Percentiles rank a stretch among this genome's conserved stretches.
Evolutionary conservation across 2,797 vertebrate species (phyloP).

Genomic region (Sylvilagus floridanus): DNA sequence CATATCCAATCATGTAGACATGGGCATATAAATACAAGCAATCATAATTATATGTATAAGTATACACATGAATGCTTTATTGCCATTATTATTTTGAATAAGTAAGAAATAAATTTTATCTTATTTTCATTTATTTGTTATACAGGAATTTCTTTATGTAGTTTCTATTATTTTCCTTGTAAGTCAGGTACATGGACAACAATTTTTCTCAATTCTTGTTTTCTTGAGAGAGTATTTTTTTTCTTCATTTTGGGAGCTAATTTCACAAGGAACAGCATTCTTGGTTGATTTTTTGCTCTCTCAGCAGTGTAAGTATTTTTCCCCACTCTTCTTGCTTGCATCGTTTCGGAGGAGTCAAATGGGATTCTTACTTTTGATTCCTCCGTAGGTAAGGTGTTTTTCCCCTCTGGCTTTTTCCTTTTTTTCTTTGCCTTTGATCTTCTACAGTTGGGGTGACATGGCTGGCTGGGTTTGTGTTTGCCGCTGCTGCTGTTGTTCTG

Average conservation of each 20-base stretch:
- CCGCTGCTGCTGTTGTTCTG: not conserved
- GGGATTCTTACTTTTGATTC: slow-evolving; percentile 10
- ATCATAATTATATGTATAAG: too few species aligned
- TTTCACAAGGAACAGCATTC: not conserved
- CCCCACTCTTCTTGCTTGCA: not conserved
- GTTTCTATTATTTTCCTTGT: too few species aligned
- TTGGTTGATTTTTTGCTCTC: not conserved
- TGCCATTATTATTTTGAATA: too few species aligned
- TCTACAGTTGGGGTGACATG: not conserved
- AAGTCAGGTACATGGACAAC: too few species aligned
- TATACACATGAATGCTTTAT: too few species aligned
- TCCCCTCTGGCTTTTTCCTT: not conserved
- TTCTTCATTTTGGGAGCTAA: not conserved
- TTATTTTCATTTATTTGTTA: not conserved
- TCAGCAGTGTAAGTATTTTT: not conserved
- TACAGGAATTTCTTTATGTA: not conserved
- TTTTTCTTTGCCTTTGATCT: not conserved
- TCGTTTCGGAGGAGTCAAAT: not conserved
- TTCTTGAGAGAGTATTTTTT: not conserved
- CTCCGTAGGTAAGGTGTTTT: not conserved
- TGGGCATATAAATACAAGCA: too few species aligned
- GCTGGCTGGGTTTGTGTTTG: not conserved
- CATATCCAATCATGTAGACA: too few species aligned
- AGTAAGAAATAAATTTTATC: not conserved
- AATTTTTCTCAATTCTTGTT: not conserved